These are phyloP conservation scores for Raja brachyura DNA, from an alignment of 2,113 vertebrate species.

Conservation along the genomic window DNA sequence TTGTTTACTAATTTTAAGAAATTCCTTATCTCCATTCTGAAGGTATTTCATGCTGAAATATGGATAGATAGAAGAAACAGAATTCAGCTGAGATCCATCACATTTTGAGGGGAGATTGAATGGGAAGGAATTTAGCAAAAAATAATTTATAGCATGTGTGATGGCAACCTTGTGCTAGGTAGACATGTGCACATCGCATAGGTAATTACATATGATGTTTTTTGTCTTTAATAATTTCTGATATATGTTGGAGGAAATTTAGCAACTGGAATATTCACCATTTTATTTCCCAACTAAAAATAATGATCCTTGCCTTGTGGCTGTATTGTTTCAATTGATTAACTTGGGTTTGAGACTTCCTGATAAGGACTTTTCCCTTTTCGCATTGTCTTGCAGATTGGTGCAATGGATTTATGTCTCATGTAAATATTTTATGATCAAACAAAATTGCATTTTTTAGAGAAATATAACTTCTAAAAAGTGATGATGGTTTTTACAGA, in stretches of 20 bases:
- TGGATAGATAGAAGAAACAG: too few relatives aligned
- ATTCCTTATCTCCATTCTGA: too few relatives aligned
- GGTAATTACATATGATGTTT: too few relatives aligned
- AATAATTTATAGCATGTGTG: too few relatives aligned
- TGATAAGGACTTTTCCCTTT: not conserved
- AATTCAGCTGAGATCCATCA: too few relatives aligned
- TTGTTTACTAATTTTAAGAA: too few relatives aligned
- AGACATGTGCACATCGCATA: too few relatives aligned
- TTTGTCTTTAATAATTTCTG: not conserved
- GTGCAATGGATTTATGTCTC: not conserved
- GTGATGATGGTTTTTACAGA: not conserved
- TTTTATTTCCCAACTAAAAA: not conserved
- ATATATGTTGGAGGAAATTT: not conserved
- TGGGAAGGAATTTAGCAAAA: too few relatives aligned
- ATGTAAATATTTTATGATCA: not conserved
- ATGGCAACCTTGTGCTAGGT: too few relatives aligned
- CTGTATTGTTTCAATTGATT: not conserved
- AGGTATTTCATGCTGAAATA: too few relatives aligned
- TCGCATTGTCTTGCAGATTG: not conserved
- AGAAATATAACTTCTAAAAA: slow-evolving; percentile 4
- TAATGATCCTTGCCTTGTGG: not conserved
- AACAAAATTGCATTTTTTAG: slow-evolving; percentile 5
- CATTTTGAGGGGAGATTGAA: too few relatives aligned
- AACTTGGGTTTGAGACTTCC: not conserved
- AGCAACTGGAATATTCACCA: not conserved